A percentile compares a stretch with the other conserved stretches of the same genome.
These are phyloP conservation scores for Trichopria drosophilae DNA, from an alignment of 2,888 invertebrate genomes.

Conservation along the genomic window DNA sequence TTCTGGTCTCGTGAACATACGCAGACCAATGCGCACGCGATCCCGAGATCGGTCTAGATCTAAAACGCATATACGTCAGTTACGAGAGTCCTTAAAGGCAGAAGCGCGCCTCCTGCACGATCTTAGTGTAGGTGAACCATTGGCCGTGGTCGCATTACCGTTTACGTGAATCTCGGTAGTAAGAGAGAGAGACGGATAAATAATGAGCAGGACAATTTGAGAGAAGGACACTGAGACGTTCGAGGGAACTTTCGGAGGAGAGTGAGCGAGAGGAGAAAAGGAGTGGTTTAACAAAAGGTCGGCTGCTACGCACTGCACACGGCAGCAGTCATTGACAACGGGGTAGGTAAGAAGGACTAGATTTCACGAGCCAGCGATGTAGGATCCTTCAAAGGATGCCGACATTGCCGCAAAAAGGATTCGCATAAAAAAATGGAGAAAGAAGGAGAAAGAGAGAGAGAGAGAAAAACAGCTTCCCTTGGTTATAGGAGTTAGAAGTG, in stretches of 20 bases:
- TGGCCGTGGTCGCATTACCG: slow-evolving; percentile 42
- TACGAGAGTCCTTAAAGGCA: slow-evolving; percentile 38
- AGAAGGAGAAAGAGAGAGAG: slow-evolving; percentile 14
- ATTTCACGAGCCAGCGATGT: slow-evolving; percentile 57
- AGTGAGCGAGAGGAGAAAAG: slow-evolving; percentile 22
- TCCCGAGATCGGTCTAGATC: too few species aligned
- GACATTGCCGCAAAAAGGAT: slow-evolving; percentile 50
- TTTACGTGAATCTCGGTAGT: too few species aligned
- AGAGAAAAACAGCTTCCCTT: slow-evolving; percentile 38
- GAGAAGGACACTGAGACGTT: too few species aligned
- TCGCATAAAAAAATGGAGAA: slow-evolving; percentile 40
- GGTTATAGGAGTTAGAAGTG: slow-evolving; percentile 17
- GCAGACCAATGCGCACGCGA: slow-evolving; percentile 41
- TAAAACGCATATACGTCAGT: too few species aligned
- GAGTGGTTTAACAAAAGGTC: slow-evolving; percentile 42
- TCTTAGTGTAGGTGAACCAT: slow-evolving; percentile 47
- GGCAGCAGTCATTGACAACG: slow-evolving; percentile 54
- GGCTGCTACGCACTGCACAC: slow-evolving; percentile 40
- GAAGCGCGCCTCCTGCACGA: slow-evolving; percentile 35
- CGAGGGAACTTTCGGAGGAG: too few species aligned
- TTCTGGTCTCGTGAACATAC: slow-evolving; percentile 55
- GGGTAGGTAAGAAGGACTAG: slow-evolving; percentile 54
- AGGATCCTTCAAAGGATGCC: slow-evolving; percentile 56
- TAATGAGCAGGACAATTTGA: too few species aligned
- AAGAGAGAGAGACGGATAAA: too few species aligned